A percentile compares a stretch with the other conserved stretches of the same genome.
These are phyloP conservation scores for Muntiacus reevesi DNA, from an alignment of 2,113 vertebrate genomes.

Conservation along the genomic window DNA sequence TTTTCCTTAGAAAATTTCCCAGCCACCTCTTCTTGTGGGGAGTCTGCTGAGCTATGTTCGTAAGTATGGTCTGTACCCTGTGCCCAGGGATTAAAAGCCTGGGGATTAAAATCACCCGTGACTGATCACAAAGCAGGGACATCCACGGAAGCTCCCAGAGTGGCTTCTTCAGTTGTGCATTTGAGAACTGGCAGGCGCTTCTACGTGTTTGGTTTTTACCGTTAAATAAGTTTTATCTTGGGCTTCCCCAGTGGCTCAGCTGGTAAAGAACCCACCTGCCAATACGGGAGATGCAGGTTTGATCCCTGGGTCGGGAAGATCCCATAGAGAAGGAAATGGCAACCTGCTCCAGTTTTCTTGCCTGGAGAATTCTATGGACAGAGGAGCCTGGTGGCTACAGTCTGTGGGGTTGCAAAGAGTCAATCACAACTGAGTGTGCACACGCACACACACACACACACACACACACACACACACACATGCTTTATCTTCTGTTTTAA, in stretches of 20 bases:
- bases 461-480: background rate
- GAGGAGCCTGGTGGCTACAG: background rate
- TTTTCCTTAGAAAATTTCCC: background rate
- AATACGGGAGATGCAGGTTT: background rate
- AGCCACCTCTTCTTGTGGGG: background rate
- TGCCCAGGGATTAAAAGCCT: background rate
- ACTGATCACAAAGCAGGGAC: background rate
- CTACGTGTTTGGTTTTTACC: background rate
- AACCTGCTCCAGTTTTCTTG: background rate
- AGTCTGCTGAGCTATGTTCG: background rate
- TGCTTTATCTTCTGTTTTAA: background rate
- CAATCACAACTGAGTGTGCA: background rate
- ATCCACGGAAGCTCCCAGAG: background rate
- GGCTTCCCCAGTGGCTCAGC: background rate
- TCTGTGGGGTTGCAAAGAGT: background rate
- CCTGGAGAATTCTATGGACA: background rate
- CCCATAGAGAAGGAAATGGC: background rate
- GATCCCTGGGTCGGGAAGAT: background rate
- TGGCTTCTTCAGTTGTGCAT: background rate
- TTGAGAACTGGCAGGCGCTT: background rate
- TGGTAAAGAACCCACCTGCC: background rate
- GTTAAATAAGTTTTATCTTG: background rate
- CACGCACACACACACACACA: fast-evolving
- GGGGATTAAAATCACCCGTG: background rate
- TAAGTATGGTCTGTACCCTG: background rate